Evolutionary conservation across 2,888 invertebrate genomes (phyloP).

Genomic region (Eupithecia exiguata): DNA sequence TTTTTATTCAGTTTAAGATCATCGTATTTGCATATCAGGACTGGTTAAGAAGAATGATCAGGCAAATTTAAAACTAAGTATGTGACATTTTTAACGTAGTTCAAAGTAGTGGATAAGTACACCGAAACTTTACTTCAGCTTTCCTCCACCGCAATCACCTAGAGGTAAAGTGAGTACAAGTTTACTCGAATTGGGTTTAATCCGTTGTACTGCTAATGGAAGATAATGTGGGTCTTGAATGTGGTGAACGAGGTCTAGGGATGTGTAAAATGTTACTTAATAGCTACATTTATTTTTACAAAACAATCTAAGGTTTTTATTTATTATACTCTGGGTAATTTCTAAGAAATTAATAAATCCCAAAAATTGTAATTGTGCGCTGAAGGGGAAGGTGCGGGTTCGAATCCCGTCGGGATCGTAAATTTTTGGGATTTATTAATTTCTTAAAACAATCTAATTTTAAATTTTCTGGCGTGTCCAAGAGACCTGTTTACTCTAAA

Average conservation of each 20-base stretch:
- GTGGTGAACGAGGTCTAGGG: slow-evolving; percentile 13
- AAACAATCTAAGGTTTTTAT: too few species aligned
- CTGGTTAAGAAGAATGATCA: not conserved
- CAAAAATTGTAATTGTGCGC: too few species aligned
- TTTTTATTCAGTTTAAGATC: too few species aligned
- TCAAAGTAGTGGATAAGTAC: not conserved
- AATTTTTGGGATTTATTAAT: too few species aligned
- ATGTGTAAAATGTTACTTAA: slow-evolving; percentile 4
- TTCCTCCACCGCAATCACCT: slow-evolving; percentile 4
- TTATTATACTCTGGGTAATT: too few species aligned
- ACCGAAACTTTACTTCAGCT: not conserved
- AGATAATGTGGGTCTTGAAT: slow-evolving; percentile 57
- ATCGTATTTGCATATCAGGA: too few species aligned
- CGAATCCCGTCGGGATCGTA: too few species aligned
- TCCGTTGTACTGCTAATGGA: slow-evolving; percentile 77
- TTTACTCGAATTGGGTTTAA: slow-evolving; percentile 60
- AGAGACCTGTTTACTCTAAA: too few species aligned
- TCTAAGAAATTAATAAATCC: too few species aligned
- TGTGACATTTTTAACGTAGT: not conserved
- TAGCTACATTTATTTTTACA: not conserved
- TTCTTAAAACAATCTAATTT: too few species aligned
- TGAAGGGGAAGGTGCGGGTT: too few species aligned
- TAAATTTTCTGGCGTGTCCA: too few species aligned
- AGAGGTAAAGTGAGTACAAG: slow-evolving; percentile 20
- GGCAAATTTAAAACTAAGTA: not conserved